Evolutionary conservation across 1,140 invertebrate genomes (phyloP), one percentile per base, ranked within the genome.

Genomic region (Drosophila punjabiensis): DNA sequence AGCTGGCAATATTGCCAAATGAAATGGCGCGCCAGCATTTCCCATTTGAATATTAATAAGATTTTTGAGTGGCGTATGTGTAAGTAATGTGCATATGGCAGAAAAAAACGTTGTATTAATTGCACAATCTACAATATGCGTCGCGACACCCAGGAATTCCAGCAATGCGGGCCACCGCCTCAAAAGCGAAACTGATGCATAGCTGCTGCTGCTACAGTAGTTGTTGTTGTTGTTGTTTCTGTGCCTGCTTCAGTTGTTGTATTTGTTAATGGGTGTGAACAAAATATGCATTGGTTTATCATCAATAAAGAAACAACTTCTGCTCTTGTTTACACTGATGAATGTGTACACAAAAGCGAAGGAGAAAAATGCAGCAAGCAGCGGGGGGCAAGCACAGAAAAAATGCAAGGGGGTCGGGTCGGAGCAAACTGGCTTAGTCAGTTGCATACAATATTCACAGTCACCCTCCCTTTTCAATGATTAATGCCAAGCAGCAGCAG

Each of bases 261-360:
- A 74, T 67, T 78, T 75, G 67, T 88, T 89, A 88, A 89, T 88
- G 85, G 81, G 85, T 81, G 85, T 88, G 85, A 85, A 89, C 79
- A 82, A 89, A 79, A 81, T 82, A 90, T 89, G 85, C 86, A 76
- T 90, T 85, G 85, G 68, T 89, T 89, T 89, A 88, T 90, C 85
- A 89, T 76, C 77, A 79, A 60, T 68, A 68, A 78, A 85, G 71
- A 75, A 75, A 75, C 71, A 75, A 75, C 71, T 75, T 75, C 71
- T 75, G 70, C 71, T 74, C 71, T 85, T 89, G 86, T 90, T 85
- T 85, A 89, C 85, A 82, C 69, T 90, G 88, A 85, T 76, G 84
- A 75, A 74, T 75, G 69, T 74, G 71, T 75, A 74, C 60, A 75
- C 71, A 75, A 73, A 78, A 87, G 60, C 60, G 55, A 32, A 60